These are phyloP conservation scores for Drosophila busckii DNA, from an alignment of 1,140 invertebrate species.

Conservation along the genomic window DNA sequence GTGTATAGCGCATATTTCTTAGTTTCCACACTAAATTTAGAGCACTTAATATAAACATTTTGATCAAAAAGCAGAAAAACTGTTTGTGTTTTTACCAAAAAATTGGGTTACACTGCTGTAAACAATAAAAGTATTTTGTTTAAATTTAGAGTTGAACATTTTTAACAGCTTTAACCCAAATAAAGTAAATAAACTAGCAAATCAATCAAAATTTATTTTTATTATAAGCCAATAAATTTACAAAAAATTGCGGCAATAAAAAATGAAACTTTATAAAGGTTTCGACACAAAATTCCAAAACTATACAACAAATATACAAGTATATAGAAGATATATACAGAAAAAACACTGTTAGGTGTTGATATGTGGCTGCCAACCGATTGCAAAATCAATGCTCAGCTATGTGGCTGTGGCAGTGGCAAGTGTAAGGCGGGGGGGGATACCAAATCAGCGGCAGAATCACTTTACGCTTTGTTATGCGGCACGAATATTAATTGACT, in stretches of 20 bases:
- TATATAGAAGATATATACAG: constrained; percentile 5
- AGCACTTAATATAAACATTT: constrained; percentile 41
- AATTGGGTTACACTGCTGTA: constrained; percentile 63
- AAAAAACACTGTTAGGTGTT: constrained; percentile 46
- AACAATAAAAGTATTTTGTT: constrained; percentile 28
- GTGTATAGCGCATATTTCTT: constrained; percentile 5
- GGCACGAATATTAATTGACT: constrained; percentile 63
- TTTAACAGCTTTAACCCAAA: neutral
- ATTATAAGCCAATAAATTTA: constrained; percentile 18
- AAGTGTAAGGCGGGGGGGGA: constrained; percentile 5
- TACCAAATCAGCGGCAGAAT: constrained; percentile 51
- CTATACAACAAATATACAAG: constrained; percentile 16
- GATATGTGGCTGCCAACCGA: constrained; percentile 53
- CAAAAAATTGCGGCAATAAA: neutral
- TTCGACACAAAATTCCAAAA: constrained; percentile 52
- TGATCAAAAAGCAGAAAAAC: constrained; percentile 12
- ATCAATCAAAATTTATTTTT: constrained; percentile 24
- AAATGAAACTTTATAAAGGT: constrained; percentile 46
- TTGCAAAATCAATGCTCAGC: constrained; percentile 35
- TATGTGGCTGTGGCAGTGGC: neutral
- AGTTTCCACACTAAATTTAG: constrained; percentile 49
- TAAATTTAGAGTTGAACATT: neutral
- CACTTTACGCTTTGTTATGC: constrained; percentile 38
- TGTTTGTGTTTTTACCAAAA: constrained; percentile 18
- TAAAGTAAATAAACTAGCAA: constrained; percentile 10